Conservation (phyloP, 2,888 invertebrate genomes). For the Drosophila fulvimacula region DNA sequence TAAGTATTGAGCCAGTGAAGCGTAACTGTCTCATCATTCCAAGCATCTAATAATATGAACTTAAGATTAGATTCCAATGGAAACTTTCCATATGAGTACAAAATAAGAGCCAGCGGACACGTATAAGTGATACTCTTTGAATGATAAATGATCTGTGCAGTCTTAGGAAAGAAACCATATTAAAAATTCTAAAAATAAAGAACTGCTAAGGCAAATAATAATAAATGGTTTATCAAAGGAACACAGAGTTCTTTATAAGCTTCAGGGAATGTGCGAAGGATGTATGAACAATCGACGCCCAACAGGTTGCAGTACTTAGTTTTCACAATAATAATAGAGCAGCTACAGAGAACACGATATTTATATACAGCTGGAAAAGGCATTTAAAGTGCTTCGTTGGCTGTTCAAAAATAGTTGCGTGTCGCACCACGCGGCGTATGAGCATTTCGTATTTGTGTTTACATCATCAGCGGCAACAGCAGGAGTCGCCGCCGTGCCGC, state of each 20-base stretch:
- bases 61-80: too few species aligned
- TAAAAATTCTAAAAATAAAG: too few species aligned
- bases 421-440: conserved; percentile 54
- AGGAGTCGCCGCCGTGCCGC: conserved; percentile 26
- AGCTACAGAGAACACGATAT: background rate
- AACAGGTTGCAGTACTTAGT: conserved; percentile 3
- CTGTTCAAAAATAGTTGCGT: conserved; percentile 35
- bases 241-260: background rate
- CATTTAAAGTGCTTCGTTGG: conserved; percentile 14
- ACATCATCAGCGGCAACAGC: conserved; percentile 44
- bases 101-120: too few species aligned
- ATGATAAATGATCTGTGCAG: background rate
- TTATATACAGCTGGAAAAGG: conserved; percentile 1
- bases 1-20: background rate
- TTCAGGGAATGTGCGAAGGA: background rate
- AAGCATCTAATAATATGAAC: background rate
- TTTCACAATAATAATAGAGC: background rate
- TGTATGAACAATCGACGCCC: background rate
- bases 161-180: background rate
- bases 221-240: background rate
- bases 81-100: background rate
- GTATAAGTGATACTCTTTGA: background rate
- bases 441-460: conserved; percentile 54
- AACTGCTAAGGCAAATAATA: background rate
- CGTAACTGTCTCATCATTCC: background rate